These are phyloP conservation scores for Pantala flavescens DNA, from an alignment of 1,140 invertebrate species.

Conservation along the genomic window DNA sequence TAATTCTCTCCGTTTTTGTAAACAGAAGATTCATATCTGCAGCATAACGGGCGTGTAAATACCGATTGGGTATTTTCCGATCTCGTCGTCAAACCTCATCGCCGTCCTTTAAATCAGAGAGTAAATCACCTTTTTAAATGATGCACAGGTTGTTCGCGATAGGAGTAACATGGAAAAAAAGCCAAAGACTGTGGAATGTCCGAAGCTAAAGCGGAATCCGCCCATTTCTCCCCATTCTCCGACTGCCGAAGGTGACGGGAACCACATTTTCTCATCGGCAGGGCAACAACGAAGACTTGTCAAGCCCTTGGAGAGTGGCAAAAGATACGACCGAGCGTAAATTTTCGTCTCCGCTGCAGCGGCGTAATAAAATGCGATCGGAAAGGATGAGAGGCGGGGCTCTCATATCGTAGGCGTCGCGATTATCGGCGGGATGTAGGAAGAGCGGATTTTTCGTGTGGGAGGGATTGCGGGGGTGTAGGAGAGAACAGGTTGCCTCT, in stretches of 20 bases:
- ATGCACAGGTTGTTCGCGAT: too few species aligned
- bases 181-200: too few species aligned
- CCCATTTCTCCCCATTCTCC: neutral
- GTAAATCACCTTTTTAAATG: too few species aligned
- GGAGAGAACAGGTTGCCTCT: neutral
- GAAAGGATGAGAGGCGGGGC: neutral
- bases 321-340: neutral
- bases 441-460: neutral
- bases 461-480: neutral
- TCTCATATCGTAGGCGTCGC: neutral
- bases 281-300: conserved; percentile 4
- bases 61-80: too few species aligned
- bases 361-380: neutral
- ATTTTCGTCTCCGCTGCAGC: conserved; percentile 4
- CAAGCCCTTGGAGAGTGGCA: neutral
- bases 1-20: too few species aligned
- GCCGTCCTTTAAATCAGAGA: too few species aligned
- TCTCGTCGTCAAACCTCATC: too few species aligned
- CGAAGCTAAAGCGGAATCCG: neutral
- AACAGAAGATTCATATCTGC: too few species aligned
- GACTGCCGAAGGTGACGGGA: neutral
- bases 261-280: conserved; percentile 6
- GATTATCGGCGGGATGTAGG: neutral
- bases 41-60: too few species aligned
- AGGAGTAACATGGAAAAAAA: too few species aligned